These are phyloP conservation scores for Erythrocercus mccallii DNA, from an alignment of 2,113 vertebrate species.

Conservation along the genomic window DNA sequence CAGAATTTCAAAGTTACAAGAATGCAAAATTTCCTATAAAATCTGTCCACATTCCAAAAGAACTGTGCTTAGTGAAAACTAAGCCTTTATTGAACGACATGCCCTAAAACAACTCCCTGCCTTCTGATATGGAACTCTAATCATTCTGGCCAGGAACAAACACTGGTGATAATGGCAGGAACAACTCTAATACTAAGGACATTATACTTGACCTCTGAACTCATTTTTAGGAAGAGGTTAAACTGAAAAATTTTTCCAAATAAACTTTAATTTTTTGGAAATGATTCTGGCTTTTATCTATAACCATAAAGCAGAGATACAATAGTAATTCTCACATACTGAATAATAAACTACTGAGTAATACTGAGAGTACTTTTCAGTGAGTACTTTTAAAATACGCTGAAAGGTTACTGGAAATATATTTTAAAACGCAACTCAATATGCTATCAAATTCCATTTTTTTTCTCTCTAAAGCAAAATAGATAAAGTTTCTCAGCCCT, in stretches of 20 bases:
- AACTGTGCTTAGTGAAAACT: not conserved
- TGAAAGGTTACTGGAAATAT: not conserved
- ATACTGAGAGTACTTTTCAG: not conserved
- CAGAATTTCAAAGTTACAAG: not conserved
- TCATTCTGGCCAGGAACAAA: not conserved
- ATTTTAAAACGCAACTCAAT: not conserved
- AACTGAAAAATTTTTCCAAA: not conserved
- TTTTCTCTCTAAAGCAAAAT: not conserved
- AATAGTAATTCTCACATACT: fast-evolving
- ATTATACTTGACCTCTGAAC: not conserved
- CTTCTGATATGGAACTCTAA: not conserved
- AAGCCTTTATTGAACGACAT: not conserved
- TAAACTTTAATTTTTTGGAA: not conserved
- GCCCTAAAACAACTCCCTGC: not conserved
- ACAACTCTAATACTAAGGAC: not conserved
- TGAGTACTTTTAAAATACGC: not conserved
- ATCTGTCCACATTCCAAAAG: not conserved
- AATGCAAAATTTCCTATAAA: not conserved
- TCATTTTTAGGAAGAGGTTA: not conserved
- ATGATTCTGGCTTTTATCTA: not conserved
- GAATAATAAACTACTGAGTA: not conserved
- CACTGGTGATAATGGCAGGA: not conserved
- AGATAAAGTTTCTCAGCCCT: not conserved
- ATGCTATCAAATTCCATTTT: not conserved
- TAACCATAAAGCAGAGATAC: not conserved